phyloP scores from a whole-genome alignment of 2,888 invertebrate species.

The Campopleginae sp. region DNA sequence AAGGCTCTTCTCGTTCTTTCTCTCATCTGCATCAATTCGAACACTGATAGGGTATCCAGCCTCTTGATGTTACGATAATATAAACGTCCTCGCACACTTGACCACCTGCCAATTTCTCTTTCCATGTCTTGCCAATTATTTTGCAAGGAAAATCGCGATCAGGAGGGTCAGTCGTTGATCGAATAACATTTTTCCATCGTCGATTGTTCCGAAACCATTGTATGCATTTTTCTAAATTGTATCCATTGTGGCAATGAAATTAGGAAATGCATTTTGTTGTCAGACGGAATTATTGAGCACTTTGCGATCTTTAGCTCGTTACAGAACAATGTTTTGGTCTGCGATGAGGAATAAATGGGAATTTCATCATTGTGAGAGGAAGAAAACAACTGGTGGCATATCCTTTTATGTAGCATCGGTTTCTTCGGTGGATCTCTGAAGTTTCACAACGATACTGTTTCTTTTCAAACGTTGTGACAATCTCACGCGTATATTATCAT shows the following conservation, averaged over 20 bases:
- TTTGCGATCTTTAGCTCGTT: too few relatives aligned
- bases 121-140: neutral
- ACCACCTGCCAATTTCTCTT: neutral
- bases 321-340: neutral
- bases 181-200: neutral
- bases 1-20: slow-evolving; percentile 60
- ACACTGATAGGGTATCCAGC: neutral
- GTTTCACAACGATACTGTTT: slow-evolving; percentile 41
- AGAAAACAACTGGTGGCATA: neutral
- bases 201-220: neutral
- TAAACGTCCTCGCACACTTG: neutral
- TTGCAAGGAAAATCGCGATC: neutral
- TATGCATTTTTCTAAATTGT: neutral
- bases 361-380: slow-evolving; percentile 11
- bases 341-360: neutral
- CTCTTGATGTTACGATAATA: neutral
- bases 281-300: neutral
- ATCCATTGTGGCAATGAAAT: neutral
- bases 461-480: slow-evolving; percentile 40
- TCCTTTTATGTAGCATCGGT: slow-evolving; percentile 13
- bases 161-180: neutral
- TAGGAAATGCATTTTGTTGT: neutral
- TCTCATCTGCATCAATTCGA: slow-evolving; percentile 70
- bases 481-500: slow-evolving; percentile 44
- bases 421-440: neutral